Evolutionary conservation across 2,797 vertebrate species (phyloP), one percentile per base, ranked within the genome.

Genomic region (Myotis findleyi): DNA sequence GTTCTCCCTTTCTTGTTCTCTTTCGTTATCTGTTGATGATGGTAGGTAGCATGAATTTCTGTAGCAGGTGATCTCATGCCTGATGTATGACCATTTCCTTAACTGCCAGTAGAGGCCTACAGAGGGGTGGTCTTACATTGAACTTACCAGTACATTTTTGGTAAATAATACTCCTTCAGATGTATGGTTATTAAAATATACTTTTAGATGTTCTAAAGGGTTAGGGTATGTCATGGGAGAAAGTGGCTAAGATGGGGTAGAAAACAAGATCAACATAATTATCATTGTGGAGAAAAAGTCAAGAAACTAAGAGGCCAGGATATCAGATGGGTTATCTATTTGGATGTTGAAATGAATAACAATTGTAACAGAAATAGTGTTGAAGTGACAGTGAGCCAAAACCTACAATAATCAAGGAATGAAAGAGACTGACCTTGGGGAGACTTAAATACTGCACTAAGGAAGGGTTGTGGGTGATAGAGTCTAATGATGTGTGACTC

Each of bases 281-380:
- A 55, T 53, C 80, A 30, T 64, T 72, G 11, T 84, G 30, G 53
- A 84, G 7, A 82, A 89, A 81, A 88, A 47, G 20, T 87, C 30
- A 76, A 87, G 71, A 95, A 95, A 76, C 3, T 27, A 77, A 91
- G 55, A 90, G 33, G 16, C 62, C 76, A 79, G 30, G 49, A 73
- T 92, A 89, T 64, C 92, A 95, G 27, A 73, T 55, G 23, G 55
- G 72, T 89, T 92, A 87, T 87, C 91, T 89, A 10, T 91, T 89
- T 94, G 44, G n/a, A 72, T 95, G 44, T 95, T 84, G 83, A 89
- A 97, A 91, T 95, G 49, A 90, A 0, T 96, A 86, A 88, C 21
- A 91, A 49, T 93, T 86, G 33, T 88, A 47, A 71, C 80, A 95
- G 76, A 89, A 92, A 92, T 62, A 87, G 47, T 85, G 20, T 94